phyloP scores from a whole-genome alignment of 2,797 vertebrate genomes.

The Harpagifer antarcticus region DNA sequence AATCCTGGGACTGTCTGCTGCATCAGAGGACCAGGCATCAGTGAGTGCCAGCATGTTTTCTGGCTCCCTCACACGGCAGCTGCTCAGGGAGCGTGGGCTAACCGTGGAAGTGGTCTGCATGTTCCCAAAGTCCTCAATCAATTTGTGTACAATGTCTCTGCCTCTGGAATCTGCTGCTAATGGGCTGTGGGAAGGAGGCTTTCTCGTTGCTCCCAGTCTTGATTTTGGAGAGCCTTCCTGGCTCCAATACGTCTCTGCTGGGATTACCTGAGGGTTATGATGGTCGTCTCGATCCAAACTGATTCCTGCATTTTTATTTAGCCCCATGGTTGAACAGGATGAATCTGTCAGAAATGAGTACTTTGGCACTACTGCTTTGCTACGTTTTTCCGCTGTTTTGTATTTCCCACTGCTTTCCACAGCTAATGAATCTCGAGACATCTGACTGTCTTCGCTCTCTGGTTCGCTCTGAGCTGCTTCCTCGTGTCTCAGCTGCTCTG shows the following conservation, averaged over 20 bases:
- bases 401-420: conserved; percentile 55
- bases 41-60: conserved; percentile 78
- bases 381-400: conserved; percentile 50
- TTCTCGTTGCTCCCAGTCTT: conserved; percentile 35
- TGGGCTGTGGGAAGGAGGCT: conserved; percentile 21
- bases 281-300: conserved; percentile 59
- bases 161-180: conserved; percentile 32
- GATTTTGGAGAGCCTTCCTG: conserved; percentile 67
- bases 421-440: conserved; percentile 93
- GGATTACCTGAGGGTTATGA: conserved; percentile 79
- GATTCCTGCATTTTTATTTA: conserved; percentile 79
- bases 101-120: conserved; percentile 51
- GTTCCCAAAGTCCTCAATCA: conserved; percentile 58
- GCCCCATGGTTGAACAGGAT: conserved; percentile 52
- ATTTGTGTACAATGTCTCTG: conserved; percentile 41
- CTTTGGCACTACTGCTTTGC: conserved; percentile 53
- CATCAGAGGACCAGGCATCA: conserved; percentile 88
- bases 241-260: conserved; percentile 87
- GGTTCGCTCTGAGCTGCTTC: conserved; percentile 83
- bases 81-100: conserved; percentile 62
- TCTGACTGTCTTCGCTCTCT: conserved; percentile 92
- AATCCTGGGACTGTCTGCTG: conserved; percentile 77
- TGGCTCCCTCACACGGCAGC: conserved; percentile 71
- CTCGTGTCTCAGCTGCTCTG: conserved; percentile 82
- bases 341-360: conserved; percentile 51